These are phyloP conservation scores for Galemys pyrenaicus DNA, from an alignment of 2,113 vertebrate species.

Conservation along the genomic window DNA sequence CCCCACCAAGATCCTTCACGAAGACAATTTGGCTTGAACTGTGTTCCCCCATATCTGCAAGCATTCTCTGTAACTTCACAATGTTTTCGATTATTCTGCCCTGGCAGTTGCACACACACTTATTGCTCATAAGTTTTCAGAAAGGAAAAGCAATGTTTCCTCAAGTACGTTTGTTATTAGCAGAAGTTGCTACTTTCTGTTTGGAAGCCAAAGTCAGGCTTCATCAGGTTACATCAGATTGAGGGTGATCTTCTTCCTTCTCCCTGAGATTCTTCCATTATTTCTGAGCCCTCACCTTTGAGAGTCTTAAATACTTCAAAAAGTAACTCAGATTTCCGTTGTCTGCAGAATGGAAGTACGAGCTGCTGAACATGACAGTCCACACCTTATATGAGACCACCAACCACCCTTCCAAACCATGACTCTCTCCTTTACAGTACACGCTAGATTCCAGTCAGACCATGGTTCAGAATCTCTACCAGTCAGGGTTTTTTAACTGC, in stretches of 20 bases:
- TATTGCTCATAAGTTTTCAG: neutral
- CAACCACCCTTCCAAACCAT: neutral
- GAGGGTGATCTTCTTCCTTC: neutral
- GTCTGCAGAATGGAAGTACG: neutral
- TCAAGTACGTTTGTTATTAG: neutral
- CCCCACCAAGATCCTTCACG: neutral
- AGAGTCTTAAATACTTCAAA: neutral
- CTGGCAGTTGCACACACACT: neutral
- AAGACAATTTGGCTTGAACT: neutral
- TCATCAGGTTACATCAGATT: neutral
- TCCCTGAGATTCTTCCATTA: neutral
- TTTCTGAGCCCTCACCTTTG: neutral
- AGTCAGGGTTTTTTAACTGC: neutral
- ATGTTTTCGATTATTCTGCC: neutral
- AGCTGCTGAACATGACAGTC: neutral
- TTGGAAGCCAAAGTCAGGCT: neutral
- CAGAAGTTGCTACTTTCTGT: conserved; percentile 22
- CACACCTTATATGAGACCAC: accelerated
- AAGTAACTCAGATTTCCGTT: neutral
- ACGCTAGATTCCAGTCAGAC: neutral
- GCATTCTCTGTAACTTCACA: neutral
- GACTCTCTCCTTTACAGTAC: neutral
- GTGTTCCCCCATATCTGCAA: neutral
- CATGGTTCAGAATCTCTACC: neutral
- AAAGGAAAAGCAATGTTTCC: neutral